Conservation (phyloP, 2,113 vertebrate species). For the Notarius lentiginosus region DNA sequence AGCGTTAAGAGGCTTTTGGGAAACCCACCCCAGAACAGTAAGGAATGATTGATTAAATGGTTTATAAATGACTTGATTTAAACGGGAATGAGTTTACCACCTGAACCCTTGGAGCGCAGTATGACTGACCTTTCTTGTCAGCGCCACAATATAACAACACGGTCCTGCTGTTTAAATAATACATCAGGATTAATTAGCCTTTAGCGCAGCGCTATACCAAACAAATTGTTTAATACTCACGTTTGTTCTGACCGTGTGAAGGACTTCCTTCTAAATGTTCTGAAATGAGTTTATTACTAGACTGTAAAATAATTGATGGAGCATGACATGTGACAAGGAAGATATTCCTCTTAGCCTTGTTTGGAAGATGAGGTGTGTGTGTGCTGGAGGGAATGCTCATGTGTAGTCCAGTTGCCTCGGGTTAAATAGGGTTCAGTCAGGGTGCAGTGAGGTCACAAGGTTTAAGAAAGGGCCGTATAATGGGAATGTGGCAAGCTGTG, state of each 20-base stretch:
- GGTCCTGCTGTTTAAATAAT: background rate
- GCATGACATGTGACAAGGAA: background rate
- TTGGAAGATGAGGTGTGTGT: background rate
- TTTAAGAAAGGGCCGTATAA: conserved; percentile 38
- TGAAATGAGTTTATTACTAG: background rate
- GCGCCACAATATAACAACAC: background rate
- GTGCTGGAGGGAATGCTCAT: conserved; percentile 53
- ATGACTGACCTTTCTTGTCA: background rate
- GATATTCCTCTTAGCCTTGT: background rate
- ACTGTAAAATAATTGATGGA: background rate
- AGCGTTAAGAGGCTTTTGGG: no score
- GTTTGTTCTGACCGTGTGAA: background rate
- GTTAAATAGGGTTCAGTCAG: conserved; percentile 52
- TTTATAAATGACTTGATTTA: background rate
- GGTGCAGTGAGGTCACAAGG: conserved; percentile 55
- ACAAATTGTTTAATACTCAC: background rate
- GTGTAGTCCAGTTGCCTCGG: conserved; percentile 24
- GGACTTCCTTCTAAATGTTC: background rate
- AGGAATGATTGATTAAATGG: background rate
- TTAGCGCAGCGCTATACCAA: background rate
- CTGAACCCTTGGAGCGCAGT: background rate
- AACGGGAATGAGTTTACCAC: background rate
- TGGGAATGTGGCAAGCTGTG: conserved; percentile 19
- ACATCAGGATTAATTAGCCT: background rate
- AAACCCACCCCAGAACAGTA: background rate